Base-by-base conservation (phyloP, 2,888 invertebrate species). In the Troides oblongomaculatus region DNA sequence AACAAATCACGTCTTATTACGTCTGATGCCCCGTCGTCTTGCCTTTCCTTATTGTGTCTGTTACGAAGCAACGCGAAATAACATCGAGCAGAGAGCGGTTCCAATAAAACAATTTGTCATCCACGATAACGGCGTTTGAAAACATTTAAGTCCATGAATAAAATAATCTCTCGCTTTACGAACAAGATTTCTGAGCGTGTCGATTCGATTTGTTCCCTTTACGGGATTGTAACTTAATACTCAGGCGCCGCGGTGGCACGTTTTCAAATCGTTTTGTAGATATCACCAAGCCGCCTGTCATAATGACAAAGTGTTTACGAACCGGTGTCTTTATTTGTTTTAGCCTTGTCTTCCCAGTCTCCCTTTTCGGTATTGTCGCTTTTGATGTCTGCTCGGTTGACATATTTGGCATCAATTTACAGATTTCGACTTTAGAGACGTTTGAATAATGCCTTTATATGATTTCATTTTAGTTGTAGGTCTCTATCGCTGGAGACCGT, bases 191-290 rank as follows among this genome's bases (percentile, higher is more conserved):
- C 80, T 78, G 79, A 78, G 75, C 64, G 66, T 79, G 75, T 77
- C 77, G 77, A 81, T 83, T 83, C 81, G 79, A 86, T 87, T 85
- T 84, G 81, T 83, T 82, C 77, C 75, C 79, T 79, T 79, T 76
- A 79, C 78, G 74, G 76, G 80, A 81, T 82, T 83, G 84, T 87
- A 87, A 88, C 82, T 84, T 84, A 82, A 88, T 87, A 88, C 84
- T 82, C 81, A 81, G 79, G 83, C 82, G 83, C 83, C 83, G 78
- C 80, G 75, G 79, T 81, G 80, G 82, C 83, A 82, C 78, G 76
- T 77, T 79, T 77, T 76, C 75, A 73, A 77, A 78, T 74, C 79
- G 76, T 78, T 83, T 83, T 85, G 80, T 76, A 80, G 85, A 84
- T 86, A 84, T 82, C 84, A 77, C 77, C 76, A 76, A 75, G 74